Conservation (phyloP, 2,888 invertebrate species). For the Creontiades dilutus region DNA sequence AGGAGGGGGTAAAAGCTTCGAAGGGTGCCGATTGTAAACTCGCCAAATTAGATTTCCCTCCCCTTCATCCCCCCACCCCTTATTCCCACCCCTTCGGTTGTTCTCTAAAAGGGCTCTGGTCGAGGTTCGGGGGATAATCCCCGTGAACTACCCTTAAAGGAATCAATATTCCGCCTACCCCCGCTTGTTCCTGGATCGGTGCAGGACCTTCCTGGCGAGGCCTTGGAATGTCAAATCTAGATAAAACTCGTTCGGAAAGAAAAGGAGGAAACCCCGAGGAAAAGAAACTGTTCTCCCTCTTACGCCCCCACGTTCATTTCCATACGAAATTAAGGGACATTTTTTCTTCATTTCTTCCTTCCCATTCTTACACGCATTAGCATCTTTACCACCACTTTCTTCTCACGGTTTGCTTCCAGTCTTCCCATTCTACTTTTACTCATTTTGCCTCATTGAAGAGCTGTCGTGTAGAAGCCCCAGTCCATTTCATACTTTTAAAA, state of each 20-base stretch:
- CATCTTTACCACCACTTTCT: background rate
- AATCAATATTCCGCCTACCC: slow-evolving; percentile 58
- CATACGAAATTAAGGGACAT: slow-evolving; percentile 41
- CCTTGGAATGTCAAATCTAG: slow-evolving; percentile 59
- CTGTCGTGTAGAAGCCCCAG: too few species aligned
- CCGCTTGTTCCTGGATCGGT: slow-evolving; percentile 18
- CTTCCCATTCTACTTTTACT: too few species aligned
- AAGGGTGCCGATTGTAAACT: slow-evolving; percentile 68
- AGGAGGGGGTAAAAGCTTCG: background rate
- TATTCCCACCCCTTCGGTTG: background rate
- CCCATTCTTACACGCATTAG: background rate
- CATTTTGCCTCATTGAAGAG: too few species aligned
- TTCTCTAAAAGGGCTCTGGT: slow-evolving; percentile 23
- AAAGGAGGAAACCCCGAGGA: slow-evolving; percentile 38
- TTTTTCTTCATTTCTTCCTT: background rate
- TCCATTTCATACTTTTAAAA: too few species aligned
- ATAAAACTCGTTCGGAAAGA: slow-evolving; percentile 37
- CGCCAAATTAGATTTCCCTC: slow-evolving; percentile 71
- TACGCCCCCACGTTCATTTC: slow-evolving; percentile 37
- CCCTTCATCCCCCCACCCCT: background rate
- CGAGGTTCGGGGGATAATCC: slow-evolving; percentile 52
- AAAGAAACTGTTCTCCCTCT: slow-evolving; percentile 34
- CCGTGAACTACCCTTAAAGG: slow-evolving; percentile 69
- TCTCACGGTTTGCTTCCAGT: too few species aligned
- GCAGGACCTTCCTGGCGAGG: background rate